phyloP scores from a whole-genome alignment of 1,140 invertebrate species.

The Cydia pomonella region DNA sequence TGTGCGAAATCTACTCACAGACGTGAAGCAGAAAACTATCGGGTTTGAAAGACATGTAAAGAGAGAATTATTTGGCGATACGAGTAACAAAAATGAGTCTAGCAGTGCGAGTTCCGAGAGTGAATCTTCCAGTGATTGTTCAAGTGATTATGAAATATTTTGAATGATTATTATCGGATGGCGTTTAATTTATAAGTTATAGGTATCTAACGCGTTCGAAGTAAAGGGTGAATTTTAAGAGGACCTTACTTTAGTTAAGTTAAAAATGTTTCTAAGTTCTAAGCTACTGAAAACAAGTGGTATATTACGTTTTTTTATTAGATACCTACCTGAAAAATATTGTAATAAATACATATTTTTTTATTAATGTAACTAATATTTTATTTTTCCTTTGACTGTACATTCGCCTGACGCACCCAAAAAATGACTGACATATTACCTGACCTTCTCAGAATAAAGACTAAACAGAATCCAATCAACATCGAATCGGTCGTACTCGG shows the following conservation, averaged over 20 bases:
- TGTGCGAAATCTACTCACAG: constrained; percentile 9
- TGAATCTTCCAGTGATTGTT: constrained; percentile 7
- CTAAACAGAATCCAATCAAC: constrained; percentile 13
- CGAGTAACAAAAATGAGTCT: constrained; percentile 15
- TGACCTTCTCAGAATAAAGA: constrained; percentile 4
- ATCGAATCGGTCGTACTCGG: no score
- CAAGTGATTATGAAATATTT: constrained; percentile 15
- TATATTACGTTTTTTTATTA: constrained; percentile 2
- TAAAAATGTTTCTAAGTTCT: constrained; percentile 10
- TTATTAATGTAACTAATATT: constrained; percentile 3
- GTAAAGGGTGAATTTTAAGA: constrained; percentile 16
- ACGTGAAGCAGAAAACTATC: constrained; percentile 8
- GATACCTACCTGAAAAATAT: background rate
- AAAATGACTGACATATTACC: constrained; percentile 17
- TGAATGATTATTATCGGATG: constrained; percentile 16
- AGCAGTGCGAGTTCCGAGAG: constrained; percentile 8
- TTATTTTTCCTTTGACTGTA: constrained; percentile 13
- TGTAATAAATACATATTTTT: background rate
- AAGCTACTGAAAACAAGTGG: background rate
- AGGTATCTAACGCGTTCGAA: constrained; percentile 15
- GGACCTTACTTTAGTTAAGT: constrained; percentile 5
- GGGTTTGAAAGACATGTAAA: constrained; percentile 9
- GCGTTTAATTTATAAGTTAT: constrained; percentile 14
- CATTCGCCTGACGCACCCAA: constrained; percentile 9
- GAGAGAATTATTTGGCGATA: constrained; percentile 15